Conservation (phyloP, 2,888 invertebrate genomes). For the Sericinus montela region DNA sequence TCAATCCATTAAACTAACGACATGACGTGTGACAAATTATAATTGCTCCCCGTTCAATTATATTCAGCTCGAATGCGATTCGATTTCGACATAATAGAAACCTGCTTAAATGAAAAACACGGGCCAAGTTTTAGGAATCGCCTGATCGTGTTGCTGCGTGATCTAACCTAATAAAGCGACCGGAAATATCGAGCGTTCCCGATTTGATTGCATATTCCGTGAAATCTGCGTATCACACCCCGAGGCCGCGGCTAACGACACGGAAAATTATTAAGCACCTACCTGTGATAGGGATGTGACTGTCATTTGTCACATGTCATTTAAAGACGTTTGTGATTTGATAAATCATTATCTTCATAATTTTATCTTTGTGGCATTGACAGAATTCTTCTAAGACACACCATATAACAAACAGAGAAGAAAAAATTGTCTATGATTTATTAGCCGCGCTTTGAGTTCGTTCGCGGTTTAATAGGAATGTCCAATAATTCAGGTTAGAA, state of each 20-base stretch:
- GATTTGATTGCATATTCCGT: constrained; percentile 15
- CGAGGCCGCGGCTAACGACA: constrained; percentile 5
- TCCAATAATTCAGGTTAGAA: no score
- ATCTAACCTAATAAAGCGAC: constrained; percentile 16
- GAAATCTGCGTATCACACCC: constrained; percentile 11
- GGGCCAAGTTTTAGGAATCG: constrained; percentile 15
- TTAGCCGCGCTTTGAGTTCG: no score
- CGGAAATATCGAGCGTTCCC: constrained; percentile 17
- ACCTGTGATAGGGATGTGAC: constrained; percentile 5
- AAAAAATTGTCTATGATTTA: no score
- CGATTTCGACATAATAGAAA: constrained; percentile 11
- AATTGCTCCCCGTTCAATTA: not conserved
- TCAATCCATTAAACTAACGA: no score
- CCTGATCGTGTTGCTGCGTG: constrained; percentile 11
- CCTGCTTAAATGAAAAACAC: constrained; percentile 7
- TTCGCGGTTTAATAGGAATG: no score
- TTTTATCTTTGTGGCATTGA: no score
- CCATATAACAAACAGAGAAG: no score
- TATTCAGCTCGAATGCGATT: constrained; percentile 3
- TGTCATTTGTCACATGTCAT: not conserved
- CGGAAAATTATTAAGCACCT: constrained; percentile 10
- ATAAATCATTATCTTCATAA: no score
- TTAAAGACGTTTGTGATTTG: no score
- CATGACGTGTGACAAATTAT: no score
- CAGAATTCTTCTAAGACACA: no score